Conservation (phyloP, 2,113 vertebrate genomes). For the Scolopax mira region DNA sequence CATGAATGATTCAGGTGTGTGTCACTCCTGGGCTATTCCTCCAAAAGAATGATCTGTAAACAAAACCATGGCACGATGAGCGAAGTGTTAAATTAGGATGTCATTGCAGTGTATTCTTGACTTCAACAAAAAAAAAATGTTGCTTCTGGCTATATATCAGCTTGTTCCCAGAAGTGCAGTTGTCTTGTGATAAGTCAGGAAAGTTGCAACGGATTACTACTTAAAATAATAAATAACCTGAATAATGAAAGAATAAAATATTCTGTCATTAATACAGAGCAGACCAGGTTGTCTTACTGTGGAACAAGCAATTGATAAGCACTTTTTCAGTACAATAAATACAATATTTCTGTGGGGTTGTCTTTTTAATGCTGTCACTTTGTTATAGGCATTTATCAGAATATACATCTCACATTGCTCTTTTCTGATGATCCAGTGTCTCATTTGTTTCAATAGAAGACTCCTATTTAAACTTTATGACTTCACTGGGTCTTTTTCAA, state of each 20-base stretch:
- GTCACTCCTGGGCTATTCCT: neutral
- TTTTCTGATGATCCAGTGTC: neutral
- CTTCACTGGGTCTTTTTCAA: neutral
- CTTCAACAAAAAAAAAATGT: neutral
- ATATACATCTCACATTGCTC: neutral
- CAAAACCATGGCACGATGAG: neutral
- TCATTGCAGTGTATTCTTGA: neutral
- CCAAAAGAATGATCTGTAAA: neutral
- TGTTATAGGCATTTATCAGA: neutral
- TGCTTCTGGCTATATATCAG: constrained; percentile 10
- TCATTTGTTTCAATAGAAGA: neutral
- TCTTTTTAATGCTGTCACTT: neutral
- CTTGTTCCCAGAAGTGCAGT: neutral
- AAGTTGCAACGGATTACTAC: neutral
- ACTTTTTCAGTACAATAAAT: neutral
- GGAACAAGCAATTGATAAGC: neutral
- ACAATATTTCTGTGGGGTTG: neutral
- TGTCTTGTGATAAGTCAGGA: neutral
- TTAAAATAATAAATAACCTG: constrained; percentile 22
- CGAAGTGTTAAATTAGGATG: neutral
- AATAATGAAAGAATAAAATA: neutral
- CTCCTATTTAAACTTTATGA: neutral
- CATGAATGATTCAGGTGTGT: neutral
- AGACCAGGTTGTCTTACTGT: neutral
- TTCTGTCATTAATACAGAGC: neutral